These are phyloP conservation scores for Cydia strobilella DNA, from an alignment of 1,140 invertebrate species.

Conservation along the genomic window DNA sequence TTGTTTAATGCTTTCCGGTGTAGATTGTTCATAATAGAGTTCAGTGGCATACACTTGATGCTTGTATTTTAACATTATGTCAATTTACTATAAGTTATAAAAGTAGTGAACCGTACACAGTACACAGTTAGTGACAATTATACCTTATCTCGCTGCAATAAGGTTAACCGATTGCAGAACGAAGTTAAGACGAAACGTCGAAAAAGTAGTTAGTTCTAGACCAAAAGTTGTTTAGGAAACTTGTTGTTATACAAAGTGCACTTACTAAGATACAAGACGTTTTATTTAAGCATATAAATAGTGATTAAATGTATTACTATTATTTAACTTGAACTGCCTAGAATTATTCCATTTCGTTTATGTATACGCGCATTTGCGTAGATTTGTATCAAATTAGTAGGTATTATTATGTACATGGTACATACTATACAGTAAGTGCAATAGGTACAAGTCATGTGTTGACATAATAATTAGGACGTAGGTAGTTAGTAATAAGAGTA, in stretches of 20 bases:
- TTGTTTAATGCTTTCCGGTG: too few species aligned
- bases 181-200: not conserved
- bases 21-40: not conserved
- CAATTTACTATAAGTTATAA: not conserved
- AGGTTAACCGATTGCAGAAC: not conserved
- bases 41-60: not conserved
- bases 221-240: conserved; percentile 17
- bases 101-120: not conserved
- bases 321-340: conserved; percentile 31
- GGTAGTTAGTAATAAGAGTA: conserved; percentile 22
- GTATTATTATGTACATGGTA: conserved; percentile 37
- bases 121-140: not conserved
- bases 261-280: conserved; percentile 22
- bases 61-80: not conserved
- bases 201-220: not conserved
- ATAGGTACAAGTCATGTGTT: conserved; percentile 64
- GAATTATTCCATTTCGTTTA: conserved; percentile 23
- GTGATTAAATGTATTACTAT: conserved; percentile 27
- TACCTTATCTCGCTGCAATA: not conserved
- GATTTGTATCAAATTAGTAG: conserved; percentile 24
- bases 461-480: conserved; percentile 44
- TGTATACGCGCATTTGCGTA: conserved; percentile 22
- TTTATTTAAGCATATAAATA: conserved; percentile 7
- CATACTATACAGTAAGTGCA: conserved; percentile 42
- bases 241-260: conserved; percentile 27